These are phyloP conservation scores for Leptinotarsa rubiginosa DNA, from an alignment of 2,888 invertebrate genomes.

Conservation along the genomic window DNA sequence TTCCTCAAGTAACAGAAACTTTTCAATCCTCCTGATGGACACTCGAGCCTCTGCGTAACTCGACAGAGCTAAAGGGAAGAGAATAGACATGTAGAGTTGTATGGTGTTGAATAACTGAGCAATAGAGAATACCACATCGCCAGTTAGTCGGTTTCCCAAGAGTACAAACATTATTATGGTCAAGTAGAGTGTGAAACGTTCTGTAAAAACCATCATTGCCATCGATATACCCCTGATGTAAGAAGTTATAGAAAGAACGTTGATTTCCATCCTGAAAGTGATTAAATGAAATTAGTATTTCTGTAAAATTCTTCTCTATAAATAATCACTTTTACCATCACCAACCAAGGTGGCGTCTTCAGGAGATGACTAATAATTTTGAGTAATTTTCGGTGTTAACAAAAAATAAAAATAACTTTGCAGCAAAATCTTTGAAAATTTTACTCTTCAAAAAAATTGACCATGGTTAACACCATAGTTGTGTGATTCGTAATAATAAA, in stretches of 20 bases:
- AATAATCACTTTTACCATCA: too few species aligned
- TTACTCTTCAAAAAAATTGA: too few species aligned
- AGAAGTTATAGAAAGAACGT: constrained; percentile 73
- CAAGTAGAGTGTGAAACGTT: constrained; percentile 84
- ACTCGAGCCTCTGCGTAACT: constrained; percentile 57
- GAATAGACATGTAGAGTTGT: constrained; percentile 62
- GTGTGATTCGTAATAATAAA: too few species aligned
- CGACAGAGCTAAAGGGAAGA: constrained; percentile 55
- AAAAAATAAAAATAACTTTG: too few species aligned
- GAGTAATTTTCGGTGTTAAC: too few species aligned
- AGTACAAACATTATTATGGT: constrained; percentile 83
- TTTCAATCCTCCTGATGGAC: constrained; percentile 56
- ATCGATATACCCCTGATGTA: constrained; percentile 76
- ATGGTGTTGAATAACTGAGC: constrained; percentile 83
- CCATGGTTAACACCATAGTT: too few species aligned
- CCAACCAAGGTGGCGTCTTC: too few species aligned
- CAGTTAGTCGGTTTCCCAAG: constrained; percentile 70
- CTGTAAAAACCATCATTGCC: constrained; percentile 81
- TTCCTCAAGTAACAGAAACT: constrained; percentile 54
- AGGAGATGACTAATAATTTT: too few species aligned
- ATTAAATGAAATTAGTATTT: too few species aligned
- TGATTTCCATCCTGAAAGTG: constrained; percentile 70
- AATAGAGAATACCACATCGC: constrained; percentile 80
- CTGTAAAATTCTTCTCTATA: too few species aligned
- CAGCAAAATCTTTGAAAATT: too few species aligned